phyloP scores from a whole-genome alignment of 2,113 vertebrate genomes.

The Coreoperca whiteheadi region DNA sequence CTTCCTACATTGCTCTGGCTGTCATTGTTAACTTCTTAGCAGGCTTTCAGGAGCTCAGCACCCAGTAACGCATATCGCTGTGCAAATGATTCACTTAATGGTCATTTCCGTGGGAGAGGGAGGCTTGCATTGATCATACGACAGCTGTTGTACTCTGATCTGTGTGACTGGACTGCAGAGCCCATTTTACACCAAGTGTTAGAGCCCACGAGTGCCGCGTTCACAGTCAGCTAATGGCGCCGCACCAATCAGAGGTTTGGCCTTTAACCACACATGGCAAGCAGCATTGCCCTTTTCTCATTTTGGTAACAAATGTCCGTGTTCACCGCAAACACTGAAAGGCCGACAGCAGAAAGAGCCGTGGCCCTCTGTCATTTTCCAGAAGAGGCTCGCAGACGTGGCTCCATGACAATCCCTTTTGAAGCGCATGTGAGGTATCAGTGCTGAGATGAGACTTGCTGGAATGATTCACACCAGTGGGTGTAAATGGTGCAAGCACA shows the following conservation, averaged over 20 bases:
- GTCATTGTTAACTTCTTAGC: slow-evolving; percentile 27
- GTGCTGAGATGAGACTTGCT: not conserved
- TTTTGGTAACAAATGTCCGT: not conserved
- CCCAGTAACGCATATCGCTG: slow-evolving; percentile 24
- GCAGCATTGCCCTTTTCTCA: not conserved
- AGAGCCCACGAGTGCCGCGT: not conserved
- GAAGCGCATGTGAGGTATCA: not conserved
- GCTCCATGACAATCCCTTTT: not conserved
- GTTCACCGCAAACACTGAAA: not conserved
- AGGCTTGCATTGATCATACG: slow-evolving; percentile 8
- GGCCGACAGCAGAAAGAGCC: not conserved
- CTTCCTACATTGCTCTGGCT: slow-evolving; percentile 21
- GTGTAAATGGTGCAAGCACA: slow-evolving; percentile 23
- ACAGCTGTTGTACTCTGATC: slow-evolving; percentile 20
- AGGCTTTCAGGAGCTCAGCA: slow-evolving; percentile 26
- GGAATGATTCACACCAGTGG: slow-evolving; percentile 16
- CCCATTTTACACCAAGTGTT: not conserved
- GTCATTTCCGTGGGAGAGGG: slow-evolving; percentile 20
- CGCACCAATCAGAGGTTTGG: not conserved
- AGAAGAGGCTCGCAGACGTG: not conserved
- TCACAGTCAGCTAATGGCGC: not conserved
- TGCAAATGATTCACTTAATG: slow-evolving; percentile 28
- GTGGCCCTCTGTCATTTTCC: not conserved
- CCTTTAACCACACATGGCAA: not conserved
- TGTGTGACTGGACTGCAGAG: slow-evolving; percentile 25